A percentile compares a stretch with the other conserved stretches of the same genome.
phyloP scores from a whole-genome alignment of 1,140 invertebrate species.

The Manduca sexta region DNA sequence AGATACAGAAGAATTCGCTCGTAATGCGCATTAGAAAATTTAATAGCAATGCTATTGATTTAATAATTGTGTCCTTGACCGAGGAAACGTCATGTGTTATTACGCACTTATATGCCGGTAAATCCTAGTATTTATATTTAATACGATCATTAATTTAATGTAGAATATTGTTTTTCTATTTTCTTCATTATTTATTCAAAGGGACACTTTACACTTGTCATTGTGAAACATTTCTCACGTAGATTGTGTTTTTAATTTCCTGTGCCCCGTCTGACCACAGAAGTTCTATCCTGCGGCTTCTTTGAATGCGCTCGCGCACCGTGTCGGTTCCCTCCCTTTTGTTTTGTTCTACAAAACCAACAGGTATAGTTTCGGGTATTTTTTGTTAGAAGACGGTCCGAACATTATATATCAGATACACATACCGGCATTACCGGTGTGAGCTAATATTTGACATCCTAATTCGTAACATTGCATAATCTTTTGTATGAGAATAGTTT shows the following conservation, averaged over 20 bases:
- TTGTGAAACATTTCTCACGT: neutral
- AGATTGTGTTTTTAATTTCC: neutral
- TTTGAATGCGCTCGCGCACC: conserved; percentile 49
- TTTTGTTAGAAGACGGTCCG: too few species aligned
- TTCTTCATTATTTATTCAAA: too few species aligned
- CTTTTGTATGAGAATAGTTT: neutral
- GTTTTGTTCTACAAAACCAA: conserved; percentile 61
- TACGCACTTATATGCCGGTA: too few species aligned
- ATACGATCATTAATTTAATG: too few species aligned
- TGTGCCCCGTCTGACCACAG: conserved; percentile 26
- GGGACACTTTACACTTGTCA: too few species aligned
- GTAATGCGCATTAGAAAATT: too few species aligned
- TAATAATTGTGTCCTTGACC: too few species aligned
- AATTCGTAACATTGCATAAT: neutral
- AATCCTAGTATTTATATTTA: too few species aligned
- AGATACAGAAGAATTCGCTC: too few species aligned
- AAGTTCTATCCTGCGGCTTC: conserved; percentile 42
- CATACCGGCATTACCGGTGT: neutral
- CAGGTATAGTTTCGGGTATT: conserved; percentile 33
- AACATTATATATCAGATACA: conserved; percentile 14
- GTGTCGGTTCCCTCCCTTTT: conserved; percentile 59
- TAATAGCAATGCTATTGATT: too few species aligned
- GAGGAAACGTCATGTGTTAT: too few species aligned
- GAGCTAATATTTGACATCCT: neutral
- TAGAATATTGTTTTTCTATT: too few species aligned